Base-by-base conservation (phyloP, 2,888 invertebrate species). In the Apomyelois bistriatella region DNA sequence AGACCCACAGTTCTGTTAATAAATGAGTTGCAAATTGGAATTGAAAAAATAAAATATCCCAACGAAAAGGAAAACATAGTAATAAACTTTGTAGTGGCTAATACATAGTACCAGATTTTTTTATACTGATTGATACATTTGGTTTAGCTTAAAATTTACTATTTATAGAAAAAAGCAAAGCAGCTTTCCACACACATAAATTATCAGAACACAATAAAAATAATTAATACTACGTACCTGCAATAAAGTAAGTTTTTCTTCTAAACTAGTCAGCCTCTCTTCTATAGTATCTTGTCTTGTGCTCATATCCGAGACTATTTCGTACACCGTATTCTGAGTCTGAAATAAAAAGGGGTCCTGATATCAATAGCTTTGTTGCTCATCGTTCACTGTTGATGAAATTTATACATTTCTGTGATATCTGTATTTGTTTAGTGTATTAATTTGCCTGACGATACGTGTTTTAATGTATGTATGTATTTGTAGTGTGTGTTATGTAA, bases 261-360 rank as follows among this genome's bases (percentile, higher is more conserved):
- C 99, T 82, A 99, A 93, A 73, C 95, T 95, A 65, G 95, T 94
- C 72, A 99, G 92, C 74, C 98, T 94, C 86, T 98, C 97, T 85
- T 99, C 99, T 66, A 99, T 93, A 50, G 94, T 94, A 80, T 98
- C 97, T 85, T 99, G 98, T 52, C 98, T 94, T 57, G 95, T 94
- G 78, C 97, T 97, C 96, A 99, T 97, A 74, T 99, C 99, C 53
- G 98, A 97, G 62, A 99, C 98, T 72, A 99, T 96, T 91, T 99
- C 99, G 85, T 99, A 99, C 66, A 99, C 98, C 52, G 97, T 97
- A 77, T 97, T 98, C 91, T 99, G 98, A 63, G 98, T 99, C 99
- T 99, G 93, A 64, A 92, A 91, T 71, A 91, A 77, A 76, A 90
- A 90, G 80, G 91, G 91, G 81, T 91, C 89, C 91, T 91, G 83